phyloP scores from a whole-genome alignment of 2,888 invertebrate species.

The Girardia tigrina region DNA sequence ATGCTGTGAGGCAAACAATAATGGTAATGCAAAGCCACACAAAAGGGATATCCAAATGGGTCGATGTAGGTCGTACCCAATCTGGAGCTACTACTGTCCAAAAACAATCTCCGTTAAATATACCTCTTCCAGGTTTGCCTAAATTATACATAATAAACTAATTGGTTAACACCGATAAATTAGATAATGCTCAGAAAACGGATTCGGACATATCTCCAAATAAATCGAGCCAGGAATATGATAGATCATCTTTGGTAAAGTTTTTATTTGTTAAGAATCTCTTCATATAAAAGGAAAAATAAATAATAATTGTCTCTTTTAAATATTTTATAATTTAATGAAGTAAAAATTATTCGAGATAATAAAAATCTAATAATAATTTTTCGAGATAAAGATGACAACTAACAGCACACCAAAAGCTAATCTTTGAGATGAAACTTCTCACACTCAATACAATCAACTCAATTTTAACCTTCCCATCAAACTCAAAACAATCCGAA shows the following conservation, averaged over 20 bases:
- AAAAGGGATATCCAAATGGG: neutral
- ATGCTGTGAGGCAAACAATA: neutral
- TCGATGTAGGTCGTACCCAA: neutral
- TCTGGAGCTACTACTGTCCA: neutral
- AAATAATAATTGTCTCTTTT: too few relatives aligned
- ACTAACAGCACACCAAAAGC: too few relatives aligned
- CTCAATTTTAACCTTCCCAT: too few relatives aligned
- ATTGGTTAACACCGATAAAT: neutral
- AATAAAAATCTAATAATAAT: too few relatives aligned
- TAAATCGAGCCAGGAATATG: neutral
- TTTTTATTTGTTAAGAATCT: too few relatives aligned
- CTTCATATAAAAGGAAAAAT: too few relatives aligned
- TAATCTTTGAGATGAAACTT: too few relatives aligned
- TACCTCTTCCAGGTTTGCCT: neutral
- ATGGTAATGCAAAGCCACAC: neutral
- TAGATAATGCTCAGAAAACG: neutral
- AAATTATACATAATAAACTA: neutral
- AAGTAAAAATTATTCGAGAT: too few relatives aligned
- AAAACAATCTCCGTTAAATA: neutral
- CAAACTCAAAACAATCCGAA: too few relatives aligned
- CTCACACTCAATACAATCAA: too few relatives aligned
- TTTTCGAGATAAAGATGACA: too few relatives aligned
- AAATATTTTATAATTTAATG: too few relatives aligned
- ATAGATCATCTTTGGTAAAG: neutral
- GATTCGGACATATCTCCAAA: neutral